These are phyloP conservation scores for Hoplodrina ambigua DNA, from an alignment of 2,888 invertebrate species.

Conservation along the genomic window DNA sequence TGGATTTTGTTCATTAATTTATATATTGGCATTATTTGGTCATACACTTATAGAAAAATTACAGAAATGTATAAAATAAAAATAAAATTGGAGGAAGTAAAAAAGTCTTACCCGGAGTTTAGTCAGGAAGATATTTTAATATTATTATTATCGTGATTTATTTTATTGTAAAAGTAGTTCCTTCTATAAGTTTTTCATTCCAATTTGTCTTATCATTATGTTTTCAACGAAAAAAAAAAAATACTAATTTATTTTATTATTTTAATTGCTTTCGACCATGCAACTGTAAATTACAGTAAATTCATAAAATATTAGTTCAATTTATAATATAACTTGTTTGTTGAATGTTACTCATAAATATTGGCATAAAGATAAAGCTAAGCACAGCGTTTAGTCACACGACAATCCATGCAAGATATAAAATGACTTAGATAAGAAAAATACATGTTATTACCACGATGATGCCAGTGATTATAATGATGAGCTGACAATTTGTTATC, in stretches of 20 bases:
- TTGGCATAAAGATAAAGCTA: neutral
- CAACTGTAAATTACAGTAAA: neutral
- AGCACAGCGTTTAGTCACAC: conserved; percentile 2
- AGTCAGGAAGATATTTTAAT: too few relatives aligned
- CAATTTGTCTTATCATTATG: too few relatives aligned
- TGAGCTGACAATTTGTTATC: conserved; percentile 17
- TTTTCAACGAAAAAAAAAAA: too few relatives aligned
- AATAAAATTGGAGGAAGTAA: neutral
- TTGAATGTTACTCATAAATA: neutral
- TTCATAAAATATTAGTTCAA: neutral
- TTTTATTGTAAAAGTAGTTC: too few relatives aligned
- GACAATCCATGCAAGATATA: conserved; percentile 5
- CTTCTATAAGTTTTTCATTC: too few relatives aligned
- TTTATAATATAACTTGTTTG: neutral
- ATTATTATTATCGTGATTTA: too few relatives aligned
- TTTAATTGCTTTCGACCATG: conserved; percentile 14
- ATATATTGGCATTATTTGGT: neutral
- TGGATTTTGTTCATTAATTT: neutral
- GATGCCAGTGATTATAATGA: conserved; percentile 23
- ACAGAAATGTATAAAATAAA: too few relatives aligned
- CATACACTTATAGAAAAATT: neutral
- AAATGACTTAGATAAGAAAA: conserved; percentile 19
- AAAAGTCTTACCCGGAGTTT: neutral
- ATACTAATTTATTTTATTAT: too few relatives aligned
- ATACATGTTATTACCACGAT: conserved; percentile 17